Evolutionary conservation across 2,113 vertebrate genomes (phyloP).

Genomic region (Prinia subflava): DNA sequence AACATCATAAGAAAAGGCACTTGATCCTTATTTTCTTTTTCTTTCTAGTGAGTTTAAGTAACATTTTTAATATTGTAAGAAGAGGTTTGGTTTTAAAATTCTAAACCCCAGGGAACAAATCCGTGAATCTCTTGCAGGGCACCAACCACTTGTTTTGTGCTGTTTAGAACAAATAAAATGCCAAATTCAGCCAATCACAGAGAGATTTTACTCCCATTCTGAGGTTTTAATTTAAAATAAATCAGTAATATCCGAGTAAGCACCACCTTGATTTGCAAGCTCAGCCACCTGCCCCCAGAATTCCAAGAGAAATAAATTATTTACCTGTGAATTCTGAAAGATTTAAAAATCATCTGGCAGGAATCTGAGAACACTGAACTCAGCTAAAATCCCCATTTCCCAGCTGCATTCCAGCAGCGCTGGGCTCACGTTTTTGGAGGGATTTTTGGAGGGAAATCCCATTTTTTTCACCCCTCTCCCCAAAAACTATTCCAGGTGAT

Average conservation of each 20-base stretch:
- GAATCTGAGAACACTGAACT: neutral
- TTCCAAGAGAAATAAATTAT: accelerated
- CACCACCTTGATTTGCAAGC: neutral
- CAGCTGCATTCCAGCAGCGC: neutral
- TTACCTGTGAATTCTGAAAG: neutral
- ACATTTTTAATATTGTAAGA: neutral
- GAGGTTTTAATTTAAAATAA: neutral
- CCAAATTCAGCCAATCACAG: neutral
- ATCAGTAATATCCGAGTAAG: neutral
- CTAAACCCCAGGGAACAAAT: neutral
- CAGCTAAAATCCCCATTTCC: neutral
- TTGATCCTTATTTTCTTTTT: neutral
- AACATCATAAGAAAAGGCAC: neutral
- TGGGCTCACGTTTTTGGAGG: no score
- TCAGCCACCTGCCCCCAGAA: neutral
- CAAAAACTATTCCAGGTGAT: conserved; percentile 66
- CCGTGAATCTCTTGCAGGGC: neutral
- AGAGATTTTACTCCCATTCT: neutral
- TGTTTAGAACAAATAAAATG: neutral
- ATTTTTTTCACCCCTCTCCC: conserved; percentile 35
- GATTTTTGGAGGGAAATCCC: neutral
- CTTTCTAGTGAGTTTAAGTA: neutral
- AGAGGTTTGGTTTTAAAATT: neutral
- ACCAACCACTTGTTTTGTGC: neutral
- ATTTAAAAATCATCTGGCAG: neutral